Evolutionary conservation across 2,797 vertebrate genomes (phyloP).

Genomic region (Hoplostethus mediterraneus): DNA sequence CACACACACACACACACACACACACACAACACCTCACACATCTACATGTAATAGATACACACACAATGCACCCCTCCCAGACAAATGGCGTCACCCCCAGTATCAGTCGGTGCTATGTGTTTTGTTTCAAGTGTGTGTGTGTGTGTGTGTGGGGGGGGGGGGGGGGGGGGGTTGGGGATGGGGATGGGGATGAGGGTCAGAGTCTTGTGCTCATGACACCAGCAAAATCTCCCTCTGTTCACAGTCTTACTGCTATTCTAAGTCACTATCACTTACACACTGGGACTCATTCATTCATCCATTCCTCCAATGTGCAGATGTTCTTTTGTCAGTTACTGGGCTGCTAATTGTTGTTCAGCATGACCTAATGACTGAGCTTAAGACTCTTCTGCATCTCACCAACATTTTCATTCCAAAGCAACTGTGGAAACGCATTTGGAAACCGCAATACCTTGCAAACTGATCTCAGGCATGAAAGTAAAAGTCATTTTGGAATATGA

Average conservation of each 20-base stretch:
- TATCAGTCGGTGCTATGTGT: conserved; percentile 64
- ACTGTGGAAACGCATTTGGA: neutral
- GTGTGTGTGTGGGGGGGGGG: neutral
- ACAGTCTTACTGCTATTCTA: neutral
- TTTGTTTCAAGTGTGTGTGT: neutral
- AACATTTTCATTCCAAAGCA: neutral
- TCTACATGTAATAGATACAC: neutral
- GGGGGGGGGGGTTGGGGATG: conserved; percentile 1
- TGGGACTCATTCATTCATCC: conserved; percentile 53
- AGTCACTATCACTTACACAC: neutral
- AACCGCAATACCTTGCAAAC: neutral
- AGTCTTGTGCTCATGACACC: neutral
- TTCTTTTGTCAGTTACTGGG: conserved; percentile 27
- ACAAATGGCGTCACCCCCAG: conserved; percentile 29
- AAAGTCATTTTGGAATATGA: neutral
- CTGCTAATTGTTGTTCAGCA: neutral
- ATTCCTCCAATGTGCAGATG: conserved; percentile 56
- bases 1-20: neutral
- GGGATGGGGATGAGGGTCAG: neutral
- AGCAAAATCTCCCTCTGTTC: neutral
- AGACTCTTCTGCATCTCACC: neutral
- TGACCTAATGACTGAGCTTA: neutral
- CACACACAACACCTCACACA: neutral
- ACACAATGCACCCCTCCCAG: neutral
- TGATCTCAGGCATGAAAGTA: neutral